These are phyloP conservation scores for Lucifuga dentata DNA, from an alignment of 2,113 vertebrate species.

Conservation along the genomic window DNA sequence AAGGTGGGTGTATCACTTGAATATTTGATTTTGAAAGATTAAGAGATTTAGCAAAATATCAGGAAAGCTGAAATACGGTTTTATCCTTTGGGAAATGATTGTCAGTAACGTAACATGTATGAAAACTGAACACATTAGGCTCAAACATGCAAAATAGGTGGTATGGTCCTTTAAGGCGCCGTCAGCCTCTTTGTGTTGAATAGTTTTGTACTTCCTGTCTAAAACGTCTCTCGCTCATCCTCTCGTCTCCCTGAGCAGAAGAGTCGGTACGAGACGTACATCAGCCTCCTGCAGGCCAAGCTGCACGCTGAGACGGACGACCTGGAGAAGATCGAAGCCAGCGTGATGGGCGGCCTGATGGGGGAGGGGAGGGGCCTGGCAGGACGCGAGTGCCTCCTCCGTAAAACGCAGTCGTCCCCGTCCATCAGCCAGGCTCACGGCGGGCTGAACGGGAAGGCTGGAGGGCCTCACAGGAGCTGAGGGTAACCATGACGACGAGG, in stretches of 20 bases:
- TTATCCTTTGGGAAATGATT: no score
- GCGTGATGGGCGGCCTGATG: conserved; percentile 82
- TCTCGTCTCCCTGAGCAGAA: conserved; percentile 83
- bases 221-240: conserved; percentile 10
- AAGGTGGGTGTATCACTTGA: no score
- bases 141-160: no score
- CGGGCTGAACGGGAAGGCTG: conserved; percentile 82
- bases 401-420: conserved; percentile 95
- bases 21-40: no score
- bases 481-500: conserved; percentile 23
- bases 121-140: no score
- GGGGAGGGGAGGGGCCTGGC: conserved; percentile 71
- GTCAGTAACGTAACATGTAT: no score
- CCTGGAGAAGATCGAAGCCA: conserved; percentile 93
- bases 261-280: conserved; percentile 94
- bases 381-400: conserved; percentile 85
- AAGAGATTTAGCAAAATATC: no score
- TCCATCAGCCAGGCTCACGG: conserved; percentile 91
- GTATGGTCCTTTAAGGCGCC: no score
- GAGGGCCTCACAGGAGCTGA: conserved; percentile 87
- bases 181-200: not conserved
- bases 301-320: conserved; percentile 91
- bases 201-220: no score
- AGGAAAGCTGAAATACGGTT: no score
- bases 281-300: conserved; percentile 92